Base-by-base conservation (phyloP, 2,888 invertebrate genomes). In the Xestia c-nigrum region DNA sequence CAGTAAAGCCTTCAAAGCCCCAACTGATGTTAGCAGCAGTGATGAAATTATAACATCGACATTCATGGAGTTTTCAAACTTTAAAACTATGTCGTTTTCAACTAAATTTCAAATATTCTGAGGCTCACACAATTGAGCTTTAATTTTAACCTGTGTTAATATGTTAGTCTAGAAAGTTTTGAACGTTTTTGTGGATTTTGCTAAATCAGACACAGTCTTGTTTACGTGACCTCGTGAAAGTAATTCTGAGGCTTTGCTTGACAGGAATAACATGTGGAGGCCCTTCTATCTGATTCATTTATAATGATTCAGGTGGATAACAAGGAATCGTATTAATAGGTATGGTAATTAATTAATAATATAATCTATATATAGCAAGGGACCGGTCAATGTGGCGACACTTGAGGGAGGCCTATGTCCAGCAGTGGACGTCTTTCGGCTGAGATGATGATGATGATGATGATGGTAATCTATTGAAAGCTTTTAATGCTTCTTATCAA, bases 41-140 rank as follows among this genome's bases (percentile, higher is more conserved):
- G 90, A 91, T 90, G 90, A 87, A 92, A 92, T 91, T 91, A 92
- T 89, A 89, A 89, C 88, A 89, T 87, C 72, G 78, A 43, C 70
- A 78, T 76, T 84, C 73, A 85, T 87, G 81, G 86, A 86, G 78
- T 84, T 85, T 78, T 52, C 43, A 84, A 91, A 89, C 84, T 89
- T 88, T 79, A 80, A 81, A 90, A 91, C 90, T 89, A 90, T 88
- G 88, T 84, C 85, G 78, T 83, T 84, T 81, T 74, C 65, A 83
- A 83, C 78, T 68, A 78, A 79, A 80, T 77, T 78, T 46, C 57
- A 66, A 81, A 85, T 80, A 76, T 84, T 85, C 55, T 24, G 31
- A 57, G 50, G 74, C 59, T 76, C 40, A 52, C 50, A 81, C 65
- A 75, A 57, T 82, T 76, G 76, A 81, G 72, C 65, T 71, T 70